Base-by-base conservation (phyloP, 2,888 invertebrate species). In the Doris montereyensis region DNA sequence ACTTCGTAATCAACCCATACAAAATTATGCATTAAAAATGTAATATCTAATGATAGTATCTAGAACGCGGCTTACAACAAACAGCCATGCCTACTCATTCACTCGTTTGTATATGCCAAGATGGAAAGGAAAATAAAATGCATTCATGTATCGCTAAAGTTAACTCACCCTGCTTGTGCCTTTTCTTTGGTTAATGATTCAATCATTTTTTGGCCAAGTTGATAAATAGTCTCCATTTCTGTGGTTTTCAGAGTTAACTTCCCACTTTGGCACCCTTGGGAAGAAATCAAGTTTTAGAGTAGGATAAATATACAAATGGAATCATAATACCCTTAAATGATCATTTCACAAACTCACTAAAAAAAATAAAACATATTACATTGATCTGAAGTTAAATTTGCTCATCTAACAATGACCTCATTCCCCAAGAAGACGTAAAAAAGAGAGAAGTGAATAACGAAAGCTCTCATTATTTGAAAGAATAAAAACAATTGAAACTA, bases 181-280 rank as follows among this genome's bases (percentile, higher is more conserved):
- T 98, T 98, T 89, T 99, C 98, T 88, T 98, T 98, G 86, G 97
- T 95, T 78, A 98, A 94, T 76, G 97, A 96, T 91, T 99, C 98
- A 77, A 99, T 98, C 95, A 99, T 98, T 93, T 99, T 99, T 74
- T 96, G 95, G 1, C 99, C 99, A 90, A 99, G 93, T 91, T 99
- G 99, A 90, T 99, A 99, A 83, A 98, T 96, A 0, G 99, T 99
- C 92, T 99, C 99, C 99, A 99, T 99, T 91, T 99, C 99, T 0
- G 98, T 99, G 0, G 99, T 99, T 93, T 99, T 99, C 68, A 99
- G 93, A 0, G 98, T 99, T 52, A 99, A 93, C 87, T 99, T 97
- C 98, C 98, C 67, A 97, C 95, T 91, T 96, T 94, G 0, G 96
- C 95, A 0, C 96, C 96, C 91, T 41, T 41, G n/a, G n/a, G n/a